These are phyloP conservation scores for Hydrotaea diabolus DNA, from an alignment of 2,888 invertebrate genomes.

Conservation along the genomic window DNA sequence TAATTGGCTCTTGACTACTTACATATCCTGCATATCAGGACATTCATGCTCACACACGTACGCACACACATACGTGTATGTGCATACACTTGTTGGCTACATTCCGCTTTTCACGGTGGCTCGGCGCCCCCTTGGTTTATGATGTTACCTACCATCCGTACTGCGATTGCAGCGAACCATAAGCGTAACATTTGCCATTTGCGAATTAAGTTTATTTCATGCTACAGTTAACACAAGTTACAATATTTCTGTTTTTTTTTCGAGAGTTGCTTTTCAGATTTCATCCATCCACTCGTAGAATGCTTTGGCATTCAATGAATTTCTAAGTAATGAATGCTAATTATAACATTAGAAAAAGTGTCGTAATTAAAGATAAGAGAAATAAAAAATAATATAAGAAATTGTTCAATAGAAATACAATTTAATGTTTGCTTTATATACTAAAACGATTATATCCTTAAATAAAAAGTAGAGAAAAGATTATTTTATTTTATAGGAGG, in stretches of 20 bases:
- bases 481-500: no score
- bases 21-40: slow-evolving; percentile 7
- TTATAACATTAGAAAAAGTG: slow-evolving; percentile 53
- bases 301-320: slow-evolving; percentile 50
- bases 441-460: no score
- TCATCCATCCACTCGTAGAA: neutral
- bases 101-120: slow-evolving; percentile 1
- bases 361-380: no score
- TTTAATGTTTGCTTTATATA: no score
- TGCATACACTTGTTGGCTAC: neutral
- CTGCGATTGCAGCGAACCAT: slow-evolving; percentile 14
- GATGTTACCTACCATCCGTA: neutral
- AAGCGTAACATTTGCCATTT: slow-evolving; percentile 43
- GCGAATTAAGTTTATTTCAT: slow-evolving; percentile 66
- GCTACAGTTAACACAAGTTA: slow-evolving; percentile 62
- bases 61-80: neutral
- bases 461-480: no score
- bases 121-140: neutral
- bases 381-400: no score
- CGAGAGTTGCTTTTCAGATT: neutral
- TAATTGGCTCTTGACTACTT: slow-evolving; percentile 67
- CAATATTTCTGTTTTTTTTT: neutral
- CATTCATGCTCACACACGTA: neutral
- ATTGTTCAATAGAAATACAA: no score
- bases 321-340: slow-evolving; percentile 56